Evolutionary conservation across 1,140 invertebrate species (phyloP).

Genomic region (Pentalonia nigronervosa): DNA sequence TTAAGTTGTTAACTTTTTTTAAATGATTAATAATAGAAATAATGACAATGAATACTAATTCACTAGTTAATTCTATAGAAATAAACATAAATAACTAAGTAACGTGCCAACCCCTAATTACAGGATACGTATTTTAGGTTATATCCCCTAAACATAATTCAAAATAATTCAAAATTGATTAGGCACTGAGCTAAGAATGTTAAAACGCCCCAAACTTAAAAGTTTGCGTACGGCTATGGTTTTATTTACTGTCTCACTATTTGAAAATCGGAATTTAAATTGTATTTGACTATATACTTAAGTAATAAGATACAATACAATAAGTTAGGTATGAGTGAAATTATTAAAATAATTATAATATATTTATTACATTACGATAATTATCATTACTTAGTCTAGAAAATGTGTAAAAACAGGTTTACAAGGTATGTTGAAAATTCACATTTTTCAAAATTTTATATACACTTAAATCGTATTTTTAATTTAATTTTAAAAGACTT

Average conservation of each 20-base stretch:
- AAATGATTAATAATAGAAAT: too few species aligned
- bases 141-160: too few species aligned
- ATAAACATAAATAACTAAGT: background rate
- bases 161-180: background rate
- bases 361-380: background rate
- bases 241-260: too few species aligned
- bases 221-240: background rate
- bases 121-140: too few species aligned
- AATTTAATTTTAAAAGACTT: background rate
- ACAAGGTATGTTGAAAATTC: background rate
- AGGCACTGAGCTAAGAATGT: background rate
- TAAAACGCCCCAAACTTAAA: background rate
- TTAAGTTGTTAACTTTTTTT: too few species aligned
- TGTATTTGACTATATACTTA: background rate
- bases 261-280: too few species aligned
- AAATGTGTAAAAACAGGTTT: conserved; percentile 10
- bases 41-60: too few species aligned
- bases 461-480: background rate
- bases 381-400: background rate
- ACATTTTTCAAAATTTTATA: background rate
- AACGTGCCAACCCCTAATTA: too few species aligned
- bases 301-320: background rate
- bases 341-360: background rate
- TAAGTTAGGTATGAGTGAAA: background rate
- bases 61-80: too few species aligned